phyloP scores from a whole-genome alignment of 2,888 invertebrate species.

The Lasioglossum vierecki region DNA sequence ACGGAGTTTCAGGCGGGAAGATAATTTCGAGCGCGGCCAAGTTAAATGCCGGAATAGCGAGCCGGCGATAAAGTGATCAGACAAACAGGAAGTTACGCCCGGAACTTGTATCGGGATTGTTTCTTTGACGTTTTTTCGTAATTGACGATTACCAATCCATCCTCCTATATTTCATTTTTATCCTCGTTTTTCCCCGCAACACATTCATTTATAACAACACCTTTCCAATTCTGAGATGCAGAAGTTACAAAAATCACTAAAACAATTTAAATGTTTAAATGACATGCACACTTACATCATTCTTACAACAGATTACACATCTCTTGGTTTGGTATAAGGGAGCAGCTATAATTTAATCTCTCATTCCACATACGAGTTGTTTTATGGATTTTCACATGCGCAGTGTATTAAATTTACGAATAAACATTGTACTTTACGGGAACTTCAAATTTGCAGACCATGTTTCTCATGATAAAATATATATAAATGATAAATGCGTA shows the following conservation, averaged over 20 bases:
- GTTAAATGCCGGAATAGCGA: constrained; percentile 39
- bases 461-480: too few relatives aligned
- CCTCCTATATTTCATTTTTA: not conserved
- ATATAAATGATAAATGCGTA: not conserved
- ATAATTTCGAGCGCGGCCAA: constrained; percentile 54
- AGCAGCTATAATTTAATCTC: not conserved
- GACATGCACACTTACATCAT: too few relatives aligned
- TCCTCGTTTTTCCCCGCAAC: not conserved
- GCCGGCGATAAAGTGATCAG: constrained; percentile 58
- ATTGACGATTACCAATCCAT: constrained; percentile 1
- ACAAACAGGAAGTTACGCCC: constrained; percentile 46
- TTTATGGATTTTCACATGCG: not conserved
- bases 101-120: constrained; percentile 6
- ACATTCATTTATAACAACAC: not conserved
- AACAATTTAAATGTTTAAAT: not conserved
- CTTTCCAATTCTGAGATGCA: not conserved
- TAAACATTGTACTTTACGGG: not conserved
- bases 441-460: not conserved
- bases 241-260: not conserved
- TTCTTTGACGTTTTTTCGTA: not conserved
- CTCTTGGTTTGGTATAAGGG: not conserved
- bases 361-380: not conserved
- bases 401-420: not conserved
- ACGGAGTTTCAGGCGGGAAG: constrained; percentile 42
- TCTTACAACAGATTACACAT: not conserved